Conservation (phyloP, 2,113 vertebrate species). For the Podiceps cristatus region DNA sequence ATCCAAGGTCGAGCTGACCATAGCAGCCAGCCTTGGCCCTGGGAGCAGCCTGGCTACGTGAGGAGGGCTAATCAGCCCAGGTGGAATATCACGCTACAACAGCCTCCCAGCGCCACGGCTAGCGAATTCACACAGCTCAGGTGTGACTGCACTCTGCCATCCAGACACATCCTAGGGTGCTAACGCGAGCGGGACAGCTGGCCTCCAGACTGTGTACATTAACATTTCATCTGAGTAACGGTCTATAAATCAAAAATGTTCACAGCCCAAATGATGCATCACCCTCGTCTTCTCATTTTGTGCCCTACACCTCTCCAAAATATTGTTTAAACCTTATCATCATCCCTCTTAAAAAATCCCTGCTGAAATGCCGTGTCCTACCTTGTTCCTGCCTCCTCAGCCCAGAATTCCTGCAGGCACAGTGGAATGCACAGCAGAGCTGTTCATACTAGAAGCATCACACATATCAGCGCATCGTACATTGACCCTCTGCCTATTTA, state of each 20-base stretch:
- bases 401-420: not conserved
- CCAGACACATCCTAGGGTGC: not conserved
- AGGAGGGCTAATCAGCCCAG: not conserved
- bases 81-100: not conserved
- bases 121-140: not conserved
- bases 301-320: not conserved
- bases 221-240: not conserved
- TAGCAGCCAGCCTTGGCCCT: not conserved
- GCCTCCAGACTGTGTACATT: not conserved
- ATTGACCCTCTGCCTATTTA: not conserved
- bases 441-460: not conserved
- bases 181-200: not conserved
- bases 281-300: not conserved
- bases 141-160: not conserved
- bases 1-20: not conserved
- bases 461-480: not conserved
- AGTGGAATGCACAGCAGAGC: not conserved
- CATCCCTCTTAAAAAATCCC: not conserved
- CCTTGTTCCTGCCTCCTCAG: not conserved
- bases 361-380: not conserved
- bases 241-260: not conserved
- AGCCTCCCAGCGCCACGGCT: fast-evolving
- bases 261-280: not conserved
- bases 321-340: not conserved
- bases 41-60: not conserved